A percentile compares a stretch with the other conserved stretches of the same genome.
These are phyloP conservation scores for Aphelinus certus DNA, from an alignment of 1,140 invertebrate species.

Conservation along the genomic window DNA sequence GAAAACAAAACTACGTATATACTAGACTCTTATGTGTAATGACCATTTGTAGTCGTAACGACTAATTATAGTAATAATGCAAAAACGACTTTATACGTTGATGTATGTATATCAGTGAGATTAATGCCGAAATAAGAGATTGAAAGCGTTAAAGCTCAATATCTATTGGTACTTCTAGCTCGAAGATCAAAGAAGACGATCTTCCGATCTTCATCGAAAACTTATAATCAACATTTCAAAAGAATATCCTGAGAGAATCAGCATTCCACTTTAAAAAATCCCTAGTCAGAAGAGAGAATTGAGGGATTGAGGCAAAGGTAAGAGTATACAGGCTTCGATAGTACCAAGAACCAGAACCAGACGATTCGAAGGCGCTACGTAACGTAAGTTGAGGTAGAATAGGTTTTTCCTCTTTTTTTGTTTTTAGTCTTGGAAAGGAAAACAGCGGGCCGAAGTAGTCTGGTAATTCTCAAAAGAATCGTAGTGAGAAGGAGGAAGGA, in stretches of 20 bases:
- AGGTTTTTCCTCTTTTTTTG: constrained; percentile 24
- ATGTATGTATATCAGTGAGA: too few relatives aligned
- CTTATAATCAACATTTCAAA: not conserved
- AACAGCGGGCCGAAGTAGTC: constrained; percentile 12
- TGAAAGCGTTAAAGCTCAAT: too few relatives aligned
- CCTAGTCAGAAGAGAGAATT: not conserved
- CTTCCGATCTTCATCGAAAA: too few relatives aligned
- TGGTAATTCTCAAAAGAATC: not conserved
- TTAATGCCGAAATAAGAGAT: too few relatives aligned
- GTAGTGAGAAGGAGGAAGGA: constrained; percentile 26
- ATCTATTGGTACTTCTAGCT: too few relatives aligned
- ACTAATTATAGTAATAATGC: too few relatives aligned
- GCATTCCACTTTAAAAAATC: constrained; percentile 34
- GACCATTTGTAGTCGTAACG: too few relatives aligned
- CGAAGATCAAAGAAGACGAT: too few relatives aligned
- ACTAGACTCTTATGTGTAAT: too few relatives aligned
- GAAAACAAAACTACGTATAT: too few relatives aligned
- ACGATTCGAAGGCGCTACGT: constrained; percentile 50
- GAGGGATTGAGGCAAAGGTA: not conserved
- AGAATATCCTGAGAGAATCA: not conserved
- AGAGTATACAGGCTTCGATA: constrained; percentile 14
- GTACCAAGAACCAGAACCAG: constrained; percentile 52
- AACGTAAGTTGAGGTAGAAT: constrained; percentile 44
- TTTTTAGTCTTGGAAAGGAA: constrained; percentile 39
- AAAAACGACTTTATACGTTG: too few relatives aligned